Conservation (phyloP, 2,888 invertebrate species). For the Chaitophorus viminalis region DNA sequence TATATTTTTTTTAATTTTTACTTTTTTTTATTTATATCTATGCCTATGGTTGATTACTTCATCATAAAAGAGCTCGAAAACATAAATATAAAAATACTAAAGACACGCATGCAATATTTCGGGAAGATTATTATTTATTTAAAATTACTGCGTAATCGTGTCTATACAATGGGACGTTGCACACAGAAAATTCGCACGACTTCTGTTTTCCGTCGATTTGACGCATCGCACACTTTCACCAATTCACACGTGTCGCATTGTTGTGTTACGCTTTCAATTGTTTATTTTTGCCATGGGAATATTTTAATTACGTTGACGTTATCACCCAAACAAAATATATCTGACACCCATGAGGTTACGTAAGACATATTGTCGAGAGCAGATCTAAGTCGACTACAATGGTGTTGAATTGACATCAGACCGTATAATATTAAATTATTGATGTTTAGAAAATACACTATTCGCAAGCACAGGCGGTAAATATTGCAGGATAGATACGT, state of each 20-base stretch:
- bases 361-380: background rate
- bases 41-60: background rate
- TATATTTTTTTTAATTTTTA: too few species aligned
- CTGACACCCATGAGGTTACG: background rate
- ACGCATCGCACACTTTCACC: slow-evolving; percentile 10
- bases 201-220: slow-evolving; percentile 6
- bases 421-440: too few species aligned
- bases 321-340: background rate
- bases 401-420: too few species aligned
- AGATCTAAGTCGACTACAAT: background rate
- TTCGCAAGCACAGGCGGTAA: too few species aligned
- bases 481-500: too few species aligned
- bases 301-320: slow-evolving; percentile 6
- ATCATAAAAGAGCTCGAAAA: background rate
- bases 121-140: background rate
- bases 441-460: too few species aligned
- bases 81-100: background rate
- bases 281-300: slow-evolving; percentile 9
- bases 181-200: slow-evolving; percentile 12
- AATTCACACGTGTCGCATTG: slow-evolving; percentile 16
- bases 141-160: background rate
- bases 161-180: background rate
- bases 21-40: too few species aligned
- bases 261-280: slow-evolving; percentile 29
- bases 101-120: background rate